Conservation (phyloP, 2,797 vertebrate genomes). For the Cygnus olor region DNA sequence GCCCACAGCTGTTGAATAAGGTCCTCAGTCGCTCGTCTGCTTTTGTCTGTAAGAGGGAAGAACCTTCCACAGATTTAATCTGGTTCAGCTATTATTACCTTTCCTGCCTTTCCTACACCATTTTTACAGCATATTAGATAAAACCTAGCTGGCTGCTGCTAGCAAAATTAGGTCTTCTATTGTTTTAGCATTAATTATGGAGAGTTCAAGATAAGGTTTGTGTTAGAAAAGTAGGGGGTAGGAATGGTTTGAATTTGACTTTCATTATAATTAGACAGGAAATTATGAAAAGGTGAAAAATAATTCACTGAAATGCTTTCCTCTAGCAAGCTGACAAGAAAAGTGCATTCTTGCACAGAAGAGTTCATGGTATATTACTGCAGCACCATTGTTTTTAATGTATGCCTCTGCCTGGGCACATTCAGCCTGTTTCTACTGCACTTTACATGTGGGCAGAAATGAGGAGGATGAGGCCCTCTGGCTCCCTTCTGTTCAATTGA, state of each 20-base stretch:
- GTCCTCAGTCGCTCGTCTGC: not conserved
- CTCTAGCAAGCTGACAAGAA: not conserved
- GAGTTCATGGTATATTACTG: not conserved
- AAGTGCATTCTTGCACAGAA: not conserved
- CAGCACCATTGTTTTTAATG: not conserved
- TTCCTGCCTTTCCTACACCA: not conserved
- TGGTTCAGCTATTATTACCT: not conserved
- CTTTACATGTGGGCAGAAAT: not conserved
- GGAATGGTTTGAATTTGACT: slow-evolving; percentile 31
- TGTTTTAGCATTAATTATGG: slow-evolving; percentile 64
- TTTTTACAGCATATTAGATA: slow-evolving; percentile 17
- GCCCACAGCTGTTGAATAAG: not conserved
- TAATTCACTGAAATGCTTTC: slow-evolving; percentile 19
- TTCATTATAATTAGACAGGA: slow-evolving; percentile 49
- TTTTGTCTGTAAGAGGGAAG: not conserved
- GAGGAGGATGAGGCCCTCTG: not conserved
- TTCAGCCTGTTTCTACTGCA: not conserved
- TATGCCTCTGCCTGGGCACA: not conserved
- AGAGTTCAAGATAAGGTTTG: slow-evolving; percentile 57
- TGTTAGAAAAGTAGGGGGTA: slow-evolving; percentile 13
- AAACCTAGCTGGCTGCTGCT: slow-evolving; percentile 26
- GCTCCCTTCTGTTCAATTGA: not conserved
- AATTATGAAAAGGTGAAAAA: slow-evolving; percentile 55
- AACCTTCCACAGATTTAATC: not conserved
- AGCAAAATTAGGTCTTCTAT: slow-evolving; percentile 55